A percentile compares a stretch with the other conserved stretches of the same genome.
Conservation (phyloP, 2,113 vertebrate species). For the Acrocephalus arundinaceus region DNA sequence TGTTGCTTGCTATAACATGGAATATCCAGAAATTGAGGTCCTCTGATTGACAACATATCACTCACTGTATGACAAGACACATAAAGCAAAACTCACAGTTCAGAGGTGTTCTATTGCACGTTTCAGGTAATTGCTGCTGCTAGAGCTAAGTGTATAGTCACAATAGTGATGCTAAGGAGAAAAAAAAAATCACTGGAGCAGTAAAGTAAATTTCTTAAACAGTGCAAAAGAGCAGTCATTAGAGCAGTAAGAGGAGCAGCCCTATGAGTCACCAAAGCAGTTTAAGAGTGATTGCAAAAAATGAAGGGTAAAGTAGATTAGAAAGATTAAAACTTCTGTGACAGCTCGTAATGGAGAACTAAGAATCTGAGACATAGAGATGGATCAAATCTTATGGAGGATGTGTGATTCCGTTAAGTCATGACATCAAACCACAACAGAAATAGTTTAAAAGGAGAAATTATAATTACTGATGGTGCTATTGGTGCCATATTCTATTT, state of each 20-base stretch:
- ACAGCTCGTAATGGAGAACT: not conserved
- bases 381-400: not conserved
- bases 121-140: not conserved
- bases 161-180: not conserved
- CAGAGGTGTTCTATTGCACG: rapidly evolving
- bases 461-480: not conserved
- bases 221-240: not conserved
- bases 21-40: not conserved
- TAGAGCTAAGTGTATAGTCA: not conserved
- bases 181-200: not conserved
- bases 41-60: not conserved
- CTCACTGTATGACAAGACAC: not conserved
- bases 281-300: not conserved
- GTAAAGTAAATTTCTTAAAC: not conserved
- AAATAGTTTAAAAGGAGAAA: not conserved
- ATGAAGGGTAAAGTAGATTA: not conserved
- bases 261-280: not conserved
- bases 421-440: not conserved
- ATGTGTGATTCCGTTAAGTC: not conserved
- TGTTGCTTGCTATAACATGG: not conserved
- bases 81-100: not conserved
- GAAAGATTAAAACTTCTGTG: not conserved
- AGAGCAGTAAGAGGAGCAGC: not conserved
- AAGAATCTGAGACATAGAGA: not conserved
- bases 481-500: not conserved